These are phyloP conservation scores for Zaprionus gabonicus DNA, from an alignment of 1,140 invertebrate species.

Conservation along the genomic window DNA sequence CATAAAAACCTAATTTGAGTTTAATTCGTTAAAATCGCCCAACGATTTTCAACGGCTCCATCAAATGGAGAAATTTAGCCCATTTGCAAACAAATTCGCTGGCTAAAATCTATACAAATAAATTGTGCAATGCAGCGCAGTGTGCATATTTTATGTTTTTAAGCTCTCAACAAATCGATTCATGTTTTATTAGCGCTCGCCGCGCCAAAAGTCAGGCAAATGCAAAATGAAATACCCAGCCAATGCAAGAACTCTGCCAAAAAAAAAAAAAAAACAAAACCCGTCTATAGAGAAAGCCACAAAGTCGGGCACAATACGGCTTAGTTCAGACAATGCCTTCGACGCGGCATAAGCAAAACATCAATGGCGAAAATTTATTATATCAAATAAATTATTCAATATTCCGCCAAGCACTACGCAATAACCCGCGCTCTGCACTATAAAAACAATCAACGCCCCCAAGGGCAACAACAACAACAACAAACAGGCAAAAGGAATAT, in stretches of 20 bases:
- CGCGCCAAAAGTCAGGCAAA: conserved; percentile 13
- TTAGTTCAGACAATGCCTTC: conserved; percentile 32
- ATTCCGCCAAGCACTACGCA: conserved; percentile 15
- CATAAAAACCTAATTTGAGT: too few relatives aligned
- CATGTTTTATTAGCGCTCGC: conserved; percentile 12
- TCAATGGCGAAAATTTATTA: conserved; percentile 49
- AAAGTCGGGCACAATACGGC: conserved; percentile 28
- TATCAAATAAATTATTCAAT: conserved; percentile 57
- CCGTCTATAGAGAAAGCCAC: background rate
- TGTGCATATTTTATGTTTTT: conserved; percentile 36
- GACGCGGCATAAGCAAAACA: conserved; percentile 46
- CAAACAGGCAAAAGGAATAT: conserved; percentile 17
- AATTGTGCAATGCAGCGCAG: background rate
- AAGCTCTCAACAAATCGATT: conserved; percentile 29
- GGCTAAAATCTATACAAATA: background rate
- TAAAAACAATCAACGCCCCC: conserved; percentile 25
- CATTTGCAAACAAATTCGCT: background rate
- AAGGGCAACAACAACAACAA: conserved; percentile 19
- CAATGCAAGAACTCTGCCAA: conserved; percentile 23
- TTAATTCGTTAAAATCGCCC: too few relatives aligned
- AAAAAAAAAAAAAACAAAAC: background rate
- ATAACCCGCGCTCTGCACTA: conserved; percentile 10
- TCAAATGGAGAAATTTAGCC: background rate
- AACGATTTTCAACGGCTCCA: too few relatives aligned
- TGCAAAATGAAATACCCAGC: conserved; percentile 29